Evolutionary conservation across 1,140 invertebrate species (phyloP).

Genomic region (Contarinia nasturtii): DNA sequence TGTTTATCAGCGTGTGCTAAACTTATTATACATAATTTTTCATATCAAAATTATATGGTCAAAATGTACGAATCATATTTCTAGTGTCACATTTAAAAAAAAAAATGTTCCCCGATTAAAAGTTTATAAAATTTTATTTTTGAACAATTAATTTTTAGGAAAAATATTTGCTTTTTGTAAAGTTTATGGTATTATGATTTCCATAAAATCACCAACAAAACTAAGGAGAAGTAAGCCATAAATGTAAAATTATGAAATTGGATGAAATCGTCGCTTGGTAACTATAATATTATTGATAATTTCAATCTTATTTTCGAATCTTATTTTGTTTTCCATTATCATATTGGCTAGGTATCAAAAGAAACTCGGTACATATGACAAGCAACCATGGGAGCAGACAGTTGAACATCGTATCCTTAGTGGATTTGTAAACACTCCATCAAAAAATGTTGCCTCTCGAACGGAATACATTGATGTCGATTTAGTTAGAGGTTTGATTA

Average conservation of each 20-base stretch:
- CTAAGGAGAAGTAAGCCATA: too few species aligned
- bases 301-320: not conserved
- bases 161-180: too few species aligned
- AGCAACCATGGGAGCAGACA: constrained; percentile 89
- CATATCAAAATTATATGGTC: too few species aligned
- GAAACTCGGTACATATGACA: constrained; percentile 90
- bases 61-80: too few species aligned
- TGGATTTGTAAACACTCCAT: constrained; percentile 67
- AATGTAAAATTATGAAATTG: constrained; percentile 17
- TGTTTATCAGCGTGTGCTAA: too few species aligned
- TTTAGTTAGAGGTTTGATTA: constrained; percentile 77
- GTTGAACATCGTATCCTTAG: constrained; percentile 75
- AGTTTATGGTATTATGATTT: too few species aligned
- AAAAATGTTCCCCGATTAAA: too few species aligned
- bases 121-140: too few species aligned
- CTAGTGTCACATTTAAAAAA: too few species aligned
- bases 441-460: constrained; percentile 71
- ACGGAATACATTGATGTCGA: constrained; percentile 91
- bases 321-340: constrained; percentile 3
- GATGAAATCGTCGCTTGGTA: constrained; percentile 24
- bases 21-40: too few species aligned
- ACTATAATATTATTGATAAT: constrained; percentile 3
- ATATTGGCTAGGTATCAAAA: constrained; percentile 57
- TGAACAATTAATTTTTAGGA: too few species aligned
- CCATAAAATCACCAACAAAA: too few species aligned